phyloP scores from a whole-genome alignment of 2,888 invertebrate genomes.

The Cosmorhoe ocellata region DNA sequence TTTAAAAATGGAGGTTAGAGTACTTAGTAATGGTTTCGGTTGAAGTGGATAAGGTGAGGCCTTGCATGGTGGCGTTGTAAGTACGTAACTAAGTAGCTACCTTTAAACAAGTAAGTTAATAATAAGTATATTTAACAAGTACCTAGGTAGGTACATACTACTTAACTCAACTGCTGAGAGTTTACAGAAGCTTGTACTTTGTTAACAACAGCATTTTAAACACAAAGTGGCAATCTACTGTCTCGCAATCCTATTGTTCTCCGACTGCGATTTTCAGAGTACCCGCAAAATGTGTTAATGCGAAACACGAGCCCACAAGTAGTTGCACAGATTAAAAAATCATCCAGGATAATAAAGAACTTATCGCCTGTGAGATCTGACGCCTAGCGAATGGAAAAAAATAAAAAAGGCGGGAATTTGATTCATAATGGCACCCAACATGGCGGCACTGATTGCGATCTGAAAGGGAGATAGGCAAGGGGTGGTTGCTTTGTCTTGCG shows the following conservation, averaged over 20 bases:
- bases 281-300: conserved; percentile 56
- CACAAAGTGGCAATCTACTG: conserved; percentile 13
- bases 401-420: conserved; percentile 76
- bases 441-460: conserved; percentile 78
- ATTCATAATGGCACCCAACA: conserved; percentile 78
- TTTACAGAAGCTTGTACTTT: no score
- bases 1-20: no score
- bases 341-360: conserved; percentile 79
- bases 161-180: no score
- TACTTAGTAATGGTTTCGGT: no score
- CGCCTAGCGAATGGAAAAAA: conserved; percentile 66
- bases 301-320: conserved; percentile 58
- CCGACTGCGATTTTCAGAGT: conserved; percentile 14
- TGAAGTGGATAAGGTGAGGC: no score
- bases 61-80: no score
- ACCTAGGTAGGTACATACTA: no score
- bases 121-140: no score
- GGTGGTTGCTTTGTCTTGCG: conserved; percentile 72
- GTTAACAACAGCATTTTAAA: background rate
- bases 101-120: no score
- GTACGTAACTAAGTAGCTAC: no score
- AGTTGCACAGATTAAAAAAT: conserved; percentile 74
- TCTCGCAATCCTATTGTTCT: conserved; percentile 22
- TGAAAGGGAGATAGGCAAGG: conserved; percentile 67
- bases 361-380: conserved; percentile 79